A percentile compares a stretch with the other conserved stretches of the same genome.
phyloP scores from a whole-genome alignment of 2,113 vertebrate genomes.

The Caranx melampygus region DNA sequence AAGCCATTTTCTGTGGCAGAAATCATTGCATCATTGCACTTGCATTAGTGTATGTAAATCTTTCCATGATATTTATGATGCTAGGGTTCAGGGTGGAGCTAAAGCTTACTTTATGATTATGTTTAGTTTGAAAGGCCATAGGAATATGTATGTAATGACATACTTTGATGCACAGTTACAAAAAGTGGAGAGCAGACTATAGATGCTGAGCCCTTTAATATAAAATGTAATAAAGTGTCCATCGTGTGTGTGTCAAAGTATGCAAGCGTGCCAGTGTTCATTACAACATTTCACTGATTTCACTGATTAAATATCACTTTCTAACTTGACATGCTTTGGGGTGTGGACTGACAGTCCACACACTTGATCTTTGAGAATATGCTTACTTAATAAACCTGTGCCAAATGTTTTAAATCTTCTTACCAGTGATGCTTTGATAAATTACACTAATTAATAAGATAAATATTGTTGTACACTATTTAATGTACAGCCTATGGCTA shows the following conservation, averaged over 20 bases:
- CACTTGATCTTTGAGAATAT: not conserved
- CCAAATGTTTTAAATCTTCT: not conserved
- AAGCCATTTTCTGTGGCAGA: slow-evolving; percentile 9
- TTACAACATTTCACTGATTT: not conserved
- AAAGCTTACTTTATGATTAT: not conserved
- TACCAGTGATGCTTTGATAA: not conserved
- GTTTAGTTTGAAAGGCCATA: not conserved
- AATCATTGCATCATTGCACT: slow-evolving; percentile 1
- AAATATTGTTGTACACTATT: not conserved
- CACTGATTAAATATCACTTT: not conserved
- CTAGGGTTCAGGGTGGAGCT: not conserved
- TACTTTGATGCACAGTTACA: too few species aligned
- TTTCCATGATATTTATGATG: not conserved
- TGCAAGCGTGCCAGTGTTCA: not conserved
- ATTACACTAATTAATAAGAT: not conserved
- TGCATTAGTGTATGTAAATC: not conserved
- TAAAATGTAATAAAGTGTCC: not conserved
- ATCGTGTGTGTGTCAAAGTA: not conserved
- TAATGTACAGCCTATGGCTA: not conserved
- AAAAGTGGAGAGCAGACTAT: not conserved
- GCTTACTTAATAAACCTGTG: not conserved
- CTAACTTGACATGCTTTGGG: not conserved
- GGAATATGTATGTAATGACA: not conserved
- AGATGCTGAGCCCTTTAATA: not conserved
- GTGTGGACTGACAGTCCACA: not conserved